Evolutionary conservation across 1,140 invertebrate species (phyloP), one percentile per base, ranked within the genome.

Genomic region (Armadillidium nasatum): DNA sequence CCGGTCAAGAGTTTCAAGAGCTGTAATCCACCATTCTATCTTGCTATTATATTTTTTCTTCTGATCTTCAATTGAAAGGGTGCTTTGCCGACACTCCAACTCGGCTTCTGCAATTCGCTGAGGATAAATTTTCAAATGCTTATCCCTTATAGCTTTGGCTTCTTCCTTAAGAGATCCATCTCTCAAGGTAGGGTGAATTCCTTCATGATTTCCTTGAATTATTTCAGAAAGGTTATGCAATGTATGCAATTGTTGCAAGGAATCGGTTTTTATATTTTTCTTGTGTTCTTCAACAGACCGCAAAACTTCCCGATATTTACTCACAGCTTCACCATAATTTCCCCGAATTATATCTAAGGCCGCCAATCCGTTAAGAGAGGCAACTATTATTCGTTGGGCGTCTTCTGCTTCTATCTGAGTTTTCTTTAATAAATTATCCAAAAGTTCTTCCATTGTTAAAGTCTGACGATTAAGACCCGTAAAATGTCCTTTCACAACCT

Each of bases 381-480:
- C 86, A 10, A 92, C 87, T 77, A 89, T 83, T 6, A 87, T 82
- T 70, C 92, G 85, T 75, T 93, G 86, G 76, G 87, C 85, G 72
- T 90, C 89, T 83, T 91, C 90, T 82, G 89, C 88, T 81, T 92
- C 89, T 11, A 84, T 76, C 74, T 87, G 87, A 13, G 89, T 89
- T 82, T 89, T 90, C 70, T 88, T 87, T 66, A 90, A 90, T 19
- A 93, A 84, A 69, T 89, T 87, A 9, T 87, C 85, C 60, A 92
- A 81, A 1, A 93, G 83, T 75, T 92, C 88, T 78, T 91, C 88
- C 86, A 93, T 91, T 0, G 89, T 90, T 82, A 90, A 85, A 10
- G 88, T 88, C 81, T 81, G 84, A 78, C 88, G 89, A 43, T 87
- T 86, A 1, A 89, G 82, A 3, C 87, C 84, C 44, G 90, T 79